Conservation (phyloP, 2,797 vertebrate species). For the Hypotaenidia okinawae region DNA sequence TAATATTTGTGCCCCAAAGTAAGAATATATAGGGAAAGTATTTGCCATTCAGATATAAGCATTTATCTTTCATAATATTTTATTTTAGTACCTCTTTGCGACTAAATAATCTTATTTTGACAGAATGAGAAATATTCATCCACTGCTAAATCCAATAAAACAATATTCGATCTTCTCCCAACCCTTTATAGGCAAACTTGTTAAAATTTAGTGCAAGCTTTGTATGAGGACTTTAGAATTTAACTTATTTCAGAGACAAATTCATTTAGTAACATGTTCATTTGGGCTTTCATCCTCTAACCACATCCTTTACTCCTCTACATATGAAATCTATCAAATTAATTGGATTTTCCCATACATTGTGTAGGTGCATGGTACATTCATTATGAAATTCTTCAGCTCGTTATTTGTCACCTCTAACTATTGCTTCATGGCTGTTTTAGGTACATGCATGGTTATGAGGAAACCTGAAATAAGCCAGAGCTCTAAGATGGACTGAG, state of each 20-base stretch:
- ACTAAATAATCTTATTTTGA: conserved; percentile 43
- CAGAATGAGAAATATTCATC: conserved; percentile 57
- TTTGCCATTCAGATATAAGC: conserved; percentile 16
- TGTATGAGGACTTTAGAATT: neutral
- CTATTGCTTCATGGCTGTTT: neutral
- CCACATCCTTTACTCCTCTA: neutral
- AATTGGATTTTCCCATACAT: neutral
- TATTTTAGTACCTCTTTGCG: conserved; percentile 7
- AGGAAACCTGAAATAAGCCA: neutral
- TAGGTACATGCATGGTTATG: neutral
- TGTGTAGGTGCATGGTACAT: neutral
- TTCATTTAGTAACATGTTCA: neutral
- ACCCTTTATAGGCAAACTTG: neutral
- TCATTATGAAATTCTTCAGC: neutral
- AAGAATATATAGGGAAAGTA: neutral
- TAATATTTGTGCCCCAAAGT: neutral
- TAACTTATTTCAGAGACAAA: neutral
- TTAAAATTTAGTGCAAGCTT: conserved; percentile 6
- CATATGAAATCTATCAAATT: neutral
- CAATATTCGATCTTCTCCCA: conserved; percentile 8
- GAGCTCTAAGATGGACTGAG: neutral
- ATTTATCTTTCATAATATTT: conserved; percentile 45
- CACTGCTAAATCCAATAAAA: conserved; percentile 41
- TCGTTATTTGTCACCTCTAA: neutral
- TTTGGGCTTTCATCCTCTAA: neutral